A percentile compares a stretch with the other conserved stretches of the same genome.
Conservation (phyloP, 2,888 invertebrate genomes). For the Alloscopus bannaensis region DNA sequence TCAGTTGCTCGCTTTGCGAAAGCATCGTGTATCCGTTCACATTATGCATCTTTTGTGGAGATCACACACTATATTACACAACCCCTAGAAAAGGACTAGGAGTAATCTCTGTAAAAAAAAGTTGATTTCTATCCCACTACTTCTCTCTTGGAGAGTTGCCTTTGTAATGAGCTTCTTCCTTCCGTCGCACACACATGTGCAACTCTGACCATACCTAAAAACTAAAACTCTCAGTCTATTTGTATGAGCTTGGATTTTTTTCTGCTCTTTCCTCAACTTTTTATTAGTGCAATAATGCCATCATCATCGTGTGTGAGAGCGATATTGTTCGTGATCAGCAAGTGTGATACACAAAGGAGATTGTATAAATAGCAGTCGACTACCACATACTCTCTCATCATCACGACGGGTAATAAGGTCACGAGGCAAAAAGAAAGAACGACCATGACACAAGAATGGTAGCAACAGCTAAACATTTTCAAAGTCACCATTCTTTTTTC, state of each 20-base stretch:
- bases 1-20: too few relatives aligned
- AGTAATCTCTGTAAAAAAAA: neutral
- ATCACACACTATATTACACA: neutral
- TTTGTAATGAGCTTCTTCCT: conserved; percentile 8
- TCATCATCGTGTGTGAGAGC: neutral
- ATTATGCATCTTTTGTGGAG: conserved; percentile 7
- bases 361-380: neutral
- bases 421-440: conserved; percentile 15
- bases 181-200: conserved; percentile 8
- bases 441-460: conserved; percentile 10
- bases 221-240: neutral
- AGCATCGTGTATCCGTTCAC: neutral
- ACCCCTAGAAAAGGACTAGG: neutral
- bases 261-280: neutral
- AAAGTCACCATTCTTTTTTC: neutral
- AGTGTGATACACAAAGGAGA: too few relatives aligned
- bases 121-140: neutral
- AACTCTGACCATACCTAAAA: too few relatives aligned
- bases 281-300: conserved; percentile 36
- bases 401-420: conserved; percentile 36
- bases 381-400: conserved; percentile 3
- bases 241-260: neutral
- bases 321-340: conserved; percentile 15
- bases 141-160: neutral
- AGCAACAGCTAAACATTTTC: conserved; percentile 6